Conservation (phyloP, 2,113 vertebrate species). For the Bostrychus sinensis region DNA sequence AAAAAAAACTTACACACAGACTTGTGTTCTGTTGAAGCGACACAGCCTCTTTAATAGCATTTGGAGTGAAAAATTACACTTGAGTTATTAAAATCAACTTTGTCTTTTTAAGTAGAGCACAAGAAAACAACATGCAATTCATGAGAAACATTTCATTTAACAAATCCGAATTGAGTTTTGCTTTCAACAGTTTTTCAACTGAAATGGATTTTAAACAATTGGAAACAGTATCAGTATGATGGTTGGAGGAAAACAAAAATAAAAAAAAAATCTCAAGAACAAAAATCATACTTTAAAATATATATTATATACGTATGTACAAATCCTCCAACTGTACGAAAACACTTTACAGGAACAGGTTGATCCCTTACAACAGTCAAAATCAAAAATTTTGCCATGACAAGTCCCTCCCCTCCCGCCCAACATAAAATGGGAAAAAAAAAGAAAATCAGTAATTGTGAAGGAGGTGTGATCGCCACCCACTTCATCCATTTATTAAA, state of each 20-base stretch:
- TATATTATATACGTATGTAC: constrained; percentile 71
- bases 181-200: constrained; percentile 62
- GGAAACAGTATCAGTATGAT: constrained; percentile 63
- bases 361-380: constrained; percentile 77
- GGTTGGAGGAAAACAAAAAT: constrained; percentile 56
- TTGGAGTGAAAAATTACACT: constrained; percentile 83
- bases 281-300: constrained; percentile 75
- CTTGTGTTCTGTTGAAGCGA: constrained; percentile 62
- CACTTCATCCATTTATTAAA: constrained; percentile 82
- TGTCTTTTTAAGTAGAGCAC: constrained; percentile 73
- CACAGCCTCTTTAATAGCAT: constrained; percentile 81
- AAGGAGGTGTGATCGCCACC: constrained; percentile 66
- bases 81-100: constrained; percentile 81
- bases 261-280: constrained; percentile 63
- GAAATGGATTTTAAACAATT: constrained; percentile 66
- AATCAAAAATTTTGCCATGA: constrained; percentile 60
- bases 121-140: constrained; percentile 82
- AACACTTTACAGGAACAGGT: constrained; percentile 74
- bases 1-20: neutral
- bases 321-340: constrained; percentile 72
- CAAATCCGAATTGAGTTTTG: constrained; percentile 68
- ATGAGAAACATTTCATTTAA: constrained; percentile 74
- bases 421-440: constrained; percentile 39
- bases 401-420: constrained; percentile 56
- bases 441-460: constrained; percentile 51